Conservation (phyloP, 2,113 vertebrate genomes). For the Strix aluco region DNA sequence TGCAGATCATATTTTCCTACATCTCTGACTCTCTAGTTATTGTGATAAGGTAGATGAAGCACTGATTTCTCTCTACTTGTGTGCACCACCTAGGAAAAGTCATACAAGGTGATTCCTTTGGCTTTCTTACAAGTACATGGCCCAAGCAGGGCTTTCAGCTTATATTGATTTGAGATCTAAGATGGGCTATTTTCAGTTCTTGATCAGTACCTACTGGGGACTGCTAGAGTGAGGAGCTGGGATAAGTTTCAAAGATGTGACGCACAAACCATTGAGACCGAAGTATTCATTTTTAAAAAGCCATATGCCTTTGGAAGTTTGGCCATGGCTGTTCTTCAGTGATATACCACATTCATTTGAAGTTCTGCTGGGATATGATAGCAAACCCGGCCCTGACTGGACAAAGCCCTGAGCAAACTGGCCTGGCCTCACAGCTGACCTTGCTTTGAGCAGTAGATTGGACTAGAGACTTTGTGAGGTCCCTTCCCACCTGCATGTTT, state of each 20-base stretch:
- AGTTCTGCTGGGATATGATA: not conserved
- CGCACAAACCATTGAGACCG: not conserved
- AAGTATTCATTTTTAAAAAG: conserved; percentile 4
- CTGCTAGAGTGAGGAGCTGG: not conserved
- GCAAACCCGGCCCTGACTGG: not conserved
- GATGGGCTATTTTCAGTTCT: not conserved
- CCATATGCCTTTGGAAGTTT: not conserved
- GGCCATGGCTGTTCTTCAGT: not conserved
- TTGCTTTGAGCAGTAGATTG: not conserved
- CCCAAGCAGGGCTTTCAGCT: not conserved
- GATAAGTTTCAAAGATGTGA: not conserved
- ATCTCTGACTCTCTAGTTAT: not conserved
- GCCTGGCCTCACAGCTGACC: not conserved
- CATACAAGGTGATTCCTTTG: not conserved
- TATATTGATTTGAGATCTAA: not conserved
- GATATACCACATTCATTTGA: not conserved
- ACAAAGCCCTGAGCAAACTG: not conserved
- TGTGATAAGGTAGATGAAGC: not conserved
- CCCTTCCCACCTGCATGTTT: not conserved
- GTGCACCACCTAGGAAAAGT: not conserved
- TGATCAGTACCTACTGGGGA: not conserved
- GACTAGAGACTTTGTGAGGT: not conserved
- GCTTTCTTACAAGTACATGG: not conserved
- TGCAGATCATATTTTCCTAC: not conserved
- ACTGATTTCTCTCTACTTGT: not conserved